Conservation (phyloP, 2,797 vertebrate species). For the Kryptopterus vitreolus region DNA sequence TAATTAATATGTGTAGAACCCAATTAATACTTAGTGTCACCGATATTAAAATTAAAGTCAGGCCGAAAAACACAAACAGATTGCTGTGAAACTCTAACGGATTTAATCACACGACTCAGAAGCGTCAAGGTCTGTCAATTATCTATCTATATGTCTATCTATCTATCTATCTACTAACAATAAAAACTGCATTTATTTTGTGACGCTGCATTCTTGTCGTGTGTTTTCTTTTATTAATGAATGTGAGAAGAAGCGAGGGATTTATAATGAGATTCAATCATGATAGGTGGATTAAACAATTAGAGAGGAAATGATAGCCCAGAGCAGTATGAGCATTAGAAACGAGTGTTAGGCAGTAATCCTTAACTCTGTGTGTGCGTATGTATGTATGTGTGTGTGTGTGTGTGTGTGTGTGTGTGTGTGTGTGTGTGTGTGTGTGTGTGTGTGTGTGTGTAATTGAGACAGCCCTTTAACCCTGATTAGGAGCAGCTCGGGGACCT, state of each 20-base stretch:
- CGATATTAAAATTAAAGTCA: slow-evolving; percentile 44
- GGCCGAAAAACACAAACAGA: slow-evolving; percentile 39
- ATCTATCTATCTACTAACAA: background rate
- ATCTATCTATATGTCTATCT: background rate
- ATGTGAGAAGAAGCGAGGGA: slow-evolving; percentile 29
- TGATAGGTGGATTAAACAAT: slow-evolving; percentile 57
- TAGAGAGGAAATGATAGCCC: slow-evolving; percentile 52
- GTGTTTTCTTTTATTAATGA: slow-evolving; percentile 37
- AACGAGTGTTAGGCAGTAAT: slow-evolving; percentile 51
- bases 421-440: slow-evolving; percentile 43
- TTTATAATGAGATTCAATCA: slow-evolving; percentile 50
- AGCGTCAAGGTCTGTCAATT: background rate
- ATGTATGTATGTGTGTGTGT: slow-evolving; percentile 38
- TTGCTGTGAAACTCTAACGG: slow-evolving; percentile 24
- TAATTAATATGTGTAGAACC: slow-evolving; percentile 42
- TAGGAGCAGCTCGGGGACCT: slow-evolving; percentile 61
- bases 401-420: slow-evolving; percentile 35
- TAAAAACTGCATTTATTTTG: background rate
- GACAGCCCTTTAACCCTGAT: slow-evolving; percentile 63
- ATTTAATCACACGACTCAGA: slow-evolving; percentile 1
- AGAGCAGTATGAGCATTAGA: slow-evolving; percentile 46
- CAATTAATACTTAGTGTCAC: slow-evolving; percentile 38
- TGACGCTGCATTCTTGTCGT: background rate
- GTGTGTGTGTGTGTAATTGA: slow-evolving; percentile 58
- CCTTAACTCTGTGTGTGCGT: slow-evolving; percentile 38